Evolutionary conservation across 2,797 vertebrate species (phyloP).

Genomic region (Margarornis squamiger): DNA sequence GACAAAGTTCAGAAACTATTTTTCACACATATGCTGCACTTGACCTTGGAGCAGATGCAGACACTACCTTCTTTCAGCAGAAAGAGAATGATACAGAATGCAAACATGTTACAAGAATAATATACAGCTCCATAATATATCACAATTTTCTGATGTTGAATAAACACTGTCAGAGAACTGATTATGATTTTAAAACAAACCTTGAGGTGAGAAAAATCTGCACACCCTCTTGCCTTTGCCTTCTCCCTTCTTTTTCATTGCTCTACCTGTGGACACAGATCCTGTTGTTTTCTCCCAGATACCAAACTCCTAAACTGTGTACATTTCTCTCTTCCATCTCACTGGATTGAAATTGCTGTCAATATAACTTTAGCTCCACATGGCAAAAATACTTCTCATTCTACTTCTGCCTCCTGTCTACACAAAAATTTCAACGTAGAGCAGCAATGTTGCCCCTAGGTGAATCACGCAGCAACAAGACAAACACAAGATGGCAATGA

Average conservation of each 20-base stretch:
- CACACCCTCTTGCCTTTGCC: background rate
- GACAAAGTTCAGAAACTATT: background rate
- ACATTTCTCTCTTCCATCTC: background rate
- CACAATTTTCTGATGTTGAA: background rate
- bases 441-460: accelerated
- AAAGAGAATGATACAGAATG: background rate
- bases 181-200: background rate
- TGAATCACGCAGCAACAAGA: background rate
- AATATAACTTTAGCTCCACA: background rate
- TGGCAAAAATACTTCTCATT: background rate
- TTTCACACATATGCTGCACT: background rate
- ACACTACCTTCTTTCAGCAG: background rate
- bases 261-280: accelerated
- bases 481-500: background rate
- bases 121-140: background rate
- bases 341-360: background rate
- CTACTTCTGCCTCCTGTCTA: background rate
- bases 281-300: background rate
- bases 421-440: background rate
- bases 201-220: background rate
- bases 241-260: background rate
- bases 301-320: background rate
- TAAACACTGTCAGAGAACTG: background rate
- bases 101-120: background rate
- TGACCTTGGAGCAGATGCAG: background rate